A percentile compares a stretch with the other conserved stretches of the same genome.
phyloP scores from a whole-genome alignment of 2,113 vertebrate species.

The Crotophaga sulcirostris region DNA sequence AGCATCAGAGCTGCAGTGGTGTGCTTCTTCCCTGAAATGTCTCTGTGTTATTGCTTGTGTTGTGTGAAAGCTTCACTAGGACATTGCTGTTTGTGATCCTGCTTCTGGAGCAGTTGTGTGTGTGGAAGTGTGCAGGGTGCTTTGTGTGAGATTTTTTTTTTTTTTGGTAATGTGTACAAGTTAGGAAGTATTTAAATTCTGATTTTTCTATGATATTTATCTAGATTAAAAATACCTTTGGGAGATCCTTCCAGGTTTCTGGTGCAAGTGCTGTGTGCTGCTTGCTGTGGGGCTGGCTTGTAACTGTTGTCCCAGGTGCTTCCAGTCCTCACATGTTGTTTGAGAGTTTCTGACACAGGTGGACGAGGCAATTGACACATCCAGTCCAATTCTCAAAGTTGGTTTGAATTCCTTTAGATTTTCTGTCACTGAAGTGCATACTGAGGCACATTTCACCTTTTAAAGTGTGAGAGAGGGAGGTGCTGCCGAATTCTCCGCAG shows the following conservation, averaged over 20 bases:
- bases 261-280: not conserved
- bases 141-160: rapidly evolving
- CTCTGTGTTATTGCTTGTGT: not conserved
- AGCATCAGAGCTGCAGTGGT: rapidly evolving
- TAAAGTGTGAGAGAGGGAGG: no score
- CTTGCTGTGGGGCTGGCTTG: not conserved
- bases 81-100: rapidly evolving
- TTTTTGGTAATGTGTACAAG: rapidly evolving
- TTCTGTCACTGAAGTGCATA: not conserved
- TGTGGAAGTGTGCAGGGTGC: not conserved
- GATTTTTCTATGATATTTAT: rapidly evolving
- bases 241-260: not conserved
- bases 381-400: rapidly evolving
- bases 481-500: not conserved
- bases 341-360: not conserved
- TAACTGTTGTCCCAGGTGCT: not conserved
- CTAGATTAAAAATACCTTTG: not conserved
- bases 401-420: not conserved
- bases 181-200: not conserved
- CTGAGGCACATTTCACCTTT: rapidly evolving
- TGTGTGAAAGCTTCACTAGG: no score
- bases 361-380: not conserved
- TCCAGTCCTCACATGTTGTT: not conserved
- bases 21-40: rapidly evolving
- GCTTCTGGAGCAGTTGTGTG: not conserved